A percentile compares a stretch with the other conserved stretches of the same genome.
Evolutionary conservation across 2,797 vertebrate species (phyloP).

Genomic region (Pseudocheirus occidentalis): DNA sequence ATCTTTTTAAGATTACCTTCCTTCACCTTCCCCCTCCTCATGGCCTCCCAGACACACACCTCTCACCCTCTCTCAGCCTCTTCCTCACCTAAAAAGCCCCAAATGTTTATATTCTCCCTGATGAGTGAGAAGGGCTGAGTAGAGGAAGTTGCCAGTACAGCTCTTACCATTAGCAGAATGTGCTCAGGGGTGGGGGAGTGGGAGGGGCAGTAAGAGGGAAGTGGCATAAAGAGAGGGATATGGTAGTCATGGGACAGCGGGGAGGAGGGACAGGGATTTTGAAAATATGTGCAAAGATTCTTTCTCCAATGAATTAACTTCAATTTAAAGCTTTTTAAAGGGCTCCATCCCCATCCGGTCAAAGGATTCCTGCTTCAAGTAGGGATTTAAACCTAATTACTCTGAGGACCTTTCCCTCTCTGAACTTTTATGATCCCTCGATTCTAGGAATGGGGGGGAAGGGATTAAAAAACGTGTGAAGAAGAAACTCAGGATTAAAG

Average conservation of each 20-base stretch:
- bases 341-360: neutral
- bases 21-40: neutral
- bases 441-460: neutral
- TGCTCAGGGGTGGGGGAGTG: neutral
- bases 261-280: neutral
- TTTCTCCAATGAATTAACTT: neutral
- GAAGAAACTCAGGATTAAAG: neutral
- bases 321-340: conserved; percentile 21
- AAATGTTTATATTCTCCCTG: neutral
- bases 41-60: neutral
- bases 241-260: neutral
- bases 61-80: neutral
- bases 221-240: neutral
- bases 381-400: neutral
- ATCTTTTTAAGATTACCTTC: neutral
- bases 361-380: neutral
- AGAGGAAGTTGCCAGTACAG: neutral
- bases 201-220: neutral
- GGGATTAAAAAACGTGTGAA: neutral
- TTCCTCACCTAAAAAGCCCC: neutral
- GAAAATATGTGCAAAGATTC: neutral
- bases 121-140: neutral
- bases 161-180: neutral
- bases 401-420: neutral
- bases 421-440: neutral